Percentiles rank a stretch among this genome's conserved stretches.
These are phyloP conservation scores for Glaucomys volans DNA, from an alignment of 2,113 vertebrate genomes.

Conservation along the genomic window DNA sequence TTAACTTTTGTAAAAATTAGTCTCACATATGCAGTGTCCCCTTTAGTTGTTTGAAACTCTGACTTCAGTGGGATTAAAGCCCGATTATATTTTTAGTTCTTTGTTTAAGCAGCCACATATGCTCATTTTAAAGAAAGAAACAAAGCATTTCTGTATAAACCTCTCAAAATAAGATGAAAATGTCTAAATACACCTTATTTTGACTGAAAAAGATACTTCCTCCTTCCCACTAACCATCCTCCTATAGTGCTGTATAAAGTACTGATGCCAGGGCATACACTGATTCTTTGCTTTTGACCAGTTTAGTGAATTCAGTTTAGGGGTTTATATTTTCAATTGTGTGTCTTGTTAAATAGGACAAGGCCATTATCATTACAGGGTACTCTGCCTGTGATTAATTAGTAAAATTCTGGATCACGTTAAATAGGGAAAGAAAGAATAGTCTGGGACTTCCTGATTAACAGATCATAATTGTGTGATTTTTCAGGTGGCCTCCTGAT, in stretches of 20 bases:
- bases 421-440: not conserved
- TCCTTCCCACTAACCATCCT: too few species aligned
- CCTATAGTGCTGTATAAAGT: not conserved
- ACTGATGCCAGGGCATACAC: not conserved
- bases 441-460: slow-evolving; percentile 30
- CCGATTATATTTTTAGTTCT: slow-evolving; percentile 1
- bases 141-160: not conserved
- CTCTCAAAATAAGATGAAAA: slow-evolving; percentile 54
- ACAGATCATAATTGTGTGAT: slow-evolving; percentile 5
- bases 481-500: slow-evolving; percentile 94
- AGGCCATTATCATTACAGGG: not conserved
- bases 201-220: not conserved
- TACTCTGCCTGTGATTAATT: not conserved
- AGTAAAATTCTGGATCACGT: slow-evolving; percentile 22
- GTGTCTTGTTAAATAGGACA: not conserved
- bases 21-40: not conserved
- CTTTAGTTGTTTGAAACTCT: slow-evolving; percentile 32
- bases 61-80: slow-evolving; percentile 16
- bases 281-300: not conserved
- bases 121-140: slow-evolving; percentile 41
- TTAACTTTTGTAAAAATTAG: slow-evolving; percentile 33
- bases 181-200: slow-evolving; percentile 48
- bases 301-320: not conserved
- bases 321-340: not conserved
- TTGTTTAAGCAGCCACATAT: not conserved